Conservation (phyloP, 2,888 invertebrate genomes). For the Macrophya annulata region DNA sequence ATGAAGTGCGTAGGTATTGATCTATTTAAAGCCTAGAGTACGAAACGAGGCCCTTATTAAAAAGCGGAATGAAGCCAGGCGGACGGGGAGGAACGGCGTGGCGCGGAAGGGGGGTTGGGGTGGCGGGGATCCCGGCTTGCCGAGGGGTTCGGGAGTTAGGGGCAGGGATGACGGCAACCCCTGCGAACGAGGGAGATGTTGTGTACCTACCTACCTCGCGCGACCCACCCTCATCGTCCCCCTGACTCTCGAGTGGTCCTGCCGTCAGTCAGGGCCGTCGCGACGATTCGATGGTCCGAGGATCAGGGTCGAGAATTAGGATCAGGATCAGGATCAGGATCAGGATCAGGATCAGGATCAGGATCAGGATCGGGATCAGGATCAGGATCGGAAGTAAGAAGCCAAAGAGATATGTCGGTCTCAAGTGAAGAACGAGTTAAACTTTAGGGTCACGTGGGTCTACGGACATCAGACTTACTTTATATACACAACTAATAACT, state of each 20-base stretch:
- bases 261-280: conserved; percentile 58
- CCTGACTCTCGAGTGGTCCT: conserved; percentile 59
- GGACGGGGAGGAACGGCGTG: conserved; percentile 71
- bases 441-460: not conserved
- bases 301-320: conserved; percentile 49
- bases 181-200: conserved; percentile 73
- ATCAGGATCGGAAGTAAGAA: conserved; percentile 15
- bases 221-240: conserved; percentile 60
- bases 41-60: conserved; percentile 80
- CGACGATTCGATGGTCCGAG: conserved; percentile 49
- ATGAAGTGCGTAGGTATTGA: conserved; percentile 79
- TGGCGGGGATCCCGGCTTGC: conserved; percentile 44
- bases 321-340: conserved; percentile 41
- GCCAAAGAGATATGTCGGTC: not conserved
- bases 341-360: conserved; percentile 36
- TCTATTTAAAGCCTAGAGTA: conserved; percentile 80
- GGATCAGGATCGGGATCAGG: not conserved
- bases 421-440: not conserved
- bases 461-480: not conserved
- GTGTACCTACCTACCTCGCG: conserved; percentile 60
- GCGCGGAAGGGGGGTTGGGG: conserved; percentile 64
- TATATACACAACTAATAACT: not conserved
- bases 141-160: conserved; percentile 56
- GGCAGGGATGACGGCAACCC: conserved; percentile 63
- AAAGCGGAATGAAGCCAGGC: conserved; percentile 79